Conservation (phyloP, 2,797 vertebrate species). For the Anomalospiza imberbis region DNA sequence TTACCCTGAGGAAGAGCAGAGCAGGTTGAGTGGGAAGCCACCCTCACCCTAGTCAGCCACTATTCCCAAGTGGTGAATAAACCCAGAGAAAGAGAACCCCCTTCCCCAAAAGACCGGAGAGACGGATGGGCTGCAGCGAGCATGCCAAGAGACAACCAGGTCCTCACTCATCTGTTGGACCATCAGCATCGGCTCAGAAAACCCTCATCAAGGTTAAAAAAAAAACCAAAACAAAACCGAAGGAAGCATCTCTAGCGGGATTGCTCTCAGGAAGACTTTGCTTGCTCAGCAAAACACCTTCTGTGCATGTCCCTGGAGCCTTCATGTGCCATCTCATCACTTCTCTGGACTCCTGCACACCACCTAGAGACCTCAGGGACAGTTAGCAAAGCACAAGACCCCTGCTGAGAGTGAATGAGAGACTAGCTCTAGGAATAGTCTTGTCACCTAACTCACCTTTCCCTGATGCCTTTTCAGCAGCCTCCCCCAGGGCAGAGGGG, state of each 20-base stretch:
- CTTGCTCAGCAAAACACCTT: slow-evolving; percentile 34
- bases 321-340: slow-evolving; percentile 9
- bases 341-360: slow-evolving; percentile 44
- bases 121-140: background rate
- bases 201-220: background rate
- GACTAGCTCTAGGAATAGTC: slow-evolving; percentile 55
- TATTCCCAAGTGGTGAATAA: background rate
- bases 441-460: slow-evolving; percentile 62
- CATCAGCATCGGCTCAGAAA: slow-evolving; percentile 6
- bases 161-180: background rate
- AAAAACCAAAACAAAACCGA: background rate
- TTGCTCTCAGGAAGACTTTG: slow-evolving; percentile 18
- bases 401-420: slow-evolving; percentile 11
- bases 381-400: slow-evolving; percentile 44
- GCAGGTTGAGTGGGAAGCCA: background rate
- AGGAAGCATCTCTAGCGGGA: slow-evolving; percentile 9
- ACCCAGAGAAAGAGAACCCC: slow-evolving; percentile 25
- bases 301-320: slow-evolving; percentile 30
- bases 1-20: slow-evolving; percentile 78
- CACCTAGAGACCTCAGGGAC: slow-evolving; percentile 40
- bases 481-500: slow-evolving; percentile 61
- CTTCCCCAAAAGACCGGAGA: slow-evolving; percentile 37
- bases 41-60: rapidly evolving
- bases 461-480: slow-evolving; percentile 56
- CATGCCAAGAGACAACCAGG: background rate